phyloP scores from a whole-genome alignment of 2,113 vertebrate species.

The Triplophysa dalaica region DNA sequence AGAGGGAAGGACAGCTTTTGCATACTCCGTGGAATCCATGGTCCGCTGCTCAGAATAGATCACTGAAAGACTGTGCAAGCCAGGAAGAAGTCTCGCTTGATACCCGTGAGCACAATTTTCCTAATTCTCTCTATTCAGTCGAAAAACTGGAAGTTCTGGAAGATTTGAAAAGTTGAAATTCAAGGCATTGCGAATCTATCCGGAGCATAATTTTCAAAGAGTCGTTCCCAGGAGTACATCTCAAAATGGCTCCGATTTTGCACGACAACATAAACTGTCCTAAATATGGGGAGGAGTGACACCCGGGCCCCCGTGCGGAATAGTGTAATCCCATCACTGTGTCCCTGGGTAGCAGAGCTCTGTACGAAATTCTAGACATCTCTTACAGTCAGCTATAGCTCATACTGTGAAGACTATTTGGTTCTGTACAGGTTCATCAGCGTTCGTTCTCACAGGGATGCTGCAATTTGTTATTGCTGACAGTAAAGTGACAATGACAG shows the following conservation, averaged over 20 bases:
- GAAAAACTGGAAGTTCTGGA: conserved; percentile 54
- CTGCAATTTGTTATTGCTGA: conserved; percentile 29
- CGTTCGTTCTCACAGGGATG: conserved; percentile 34
- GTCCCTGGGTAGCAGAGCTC: conserved; percentile 50
- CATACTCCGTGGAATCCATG: conserved; percentile 73
- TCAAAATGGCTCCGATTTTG: conserved; percentile 45
- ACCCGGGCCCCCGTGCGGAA: conserved; percentile 48
- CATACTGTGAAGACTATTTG: conserved; percentile 37
- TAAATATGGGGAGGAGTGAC: conserved; percentile 51
- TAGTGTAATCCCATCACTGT: conserved; percentile 45
- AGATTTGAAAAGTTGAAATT: conserved; percentile 62
- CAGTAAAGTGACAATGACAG: neutral
- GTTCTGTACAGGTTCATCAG: conserved; percentile 47
- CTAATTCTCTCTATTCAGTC: conserved; percentile 53
- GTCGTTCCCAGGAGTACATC: conserved; percentile 43
- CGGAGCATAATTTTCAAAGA: conserved; percentile 42
- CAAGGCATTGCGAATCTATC: conserved; percentile 57
- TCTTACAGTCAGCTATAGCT: conserved; percentile 46
- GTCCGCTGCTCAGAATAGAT: conserved; percentile 77
- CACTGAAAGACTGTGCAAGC: conserved; percentile 74
- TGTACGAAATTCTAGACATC: conserved; percentile 52
- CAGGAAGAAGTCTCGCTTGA: conserved; percentile 71
- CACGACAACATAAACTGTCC: conserved; percentile 54
- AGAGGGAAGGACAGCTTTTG: conserved; percentile 67
- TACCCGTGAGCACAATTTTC: conserved; percentile 60